Conservation (phyloP, 2,113 vertebrate species). For the Carassius auratus region DNA sequence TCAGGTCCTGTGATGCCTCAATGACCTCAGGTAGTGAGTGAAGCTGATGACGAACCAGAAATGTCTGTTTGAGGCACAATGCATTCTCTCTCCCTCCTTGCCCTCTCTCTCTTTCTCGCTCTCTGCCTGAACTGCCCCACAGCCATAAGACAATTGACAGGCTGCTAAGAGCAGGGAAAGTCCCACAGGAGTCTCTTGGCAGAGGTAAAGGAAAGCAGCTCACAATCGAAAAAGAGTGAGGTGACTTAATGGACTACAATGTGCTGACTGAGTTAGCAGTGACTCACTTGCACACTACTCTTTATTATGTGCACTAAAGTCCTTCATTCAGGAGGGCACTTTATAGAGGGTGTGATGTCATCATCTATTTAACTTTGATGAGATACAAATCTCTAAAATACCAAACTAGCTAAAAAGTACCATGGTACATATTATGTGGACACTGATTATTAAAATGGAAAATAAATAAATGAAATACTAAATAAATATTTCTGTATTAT, state of each 20-base stretch:
- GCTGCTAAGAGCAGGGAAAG: conserved; percentile 34
- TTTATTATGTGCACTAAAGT: conserved; percentile 43
- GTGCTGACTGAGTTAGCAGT: conserved; percentile 20
- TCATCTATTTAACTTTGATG: background rate
- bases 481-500: background rate
- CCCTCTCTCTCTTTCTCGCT: conserved; percentile 14
- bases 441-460: background rate
- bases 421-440: background rate
- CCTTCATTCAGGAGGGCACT: conserved; percentile 6
- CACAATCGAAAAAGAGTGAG: conserved; percentile 52
- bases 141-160: conserved; percentile 31
- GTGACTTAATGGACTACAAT: conserved; percentile 44
- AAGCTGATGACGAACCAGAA: conserved; percentile 51
- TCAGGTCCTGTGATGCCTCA: conserved; percentile 28
- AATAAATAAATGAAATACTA: background rate
- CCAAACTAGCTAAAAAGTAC: background rate
- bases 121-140: background rate
- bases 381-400: background rate
- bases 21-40: conserved; percentile 37
- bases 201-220: conserved; percentile 32
- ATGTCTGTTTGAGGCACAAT: conserved; percentile 33
- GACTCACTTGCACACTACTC: conserved; percentile 6
- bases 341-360: conserved; percentile 37
- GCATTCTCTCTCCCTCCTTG: background rate
- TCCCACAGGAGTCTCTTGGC: conserved; percentile 39